phyloP scores from a whole-genome alignment of 1,140 invertebrate genomes.

The Zaprionus ornatus region DNA sequence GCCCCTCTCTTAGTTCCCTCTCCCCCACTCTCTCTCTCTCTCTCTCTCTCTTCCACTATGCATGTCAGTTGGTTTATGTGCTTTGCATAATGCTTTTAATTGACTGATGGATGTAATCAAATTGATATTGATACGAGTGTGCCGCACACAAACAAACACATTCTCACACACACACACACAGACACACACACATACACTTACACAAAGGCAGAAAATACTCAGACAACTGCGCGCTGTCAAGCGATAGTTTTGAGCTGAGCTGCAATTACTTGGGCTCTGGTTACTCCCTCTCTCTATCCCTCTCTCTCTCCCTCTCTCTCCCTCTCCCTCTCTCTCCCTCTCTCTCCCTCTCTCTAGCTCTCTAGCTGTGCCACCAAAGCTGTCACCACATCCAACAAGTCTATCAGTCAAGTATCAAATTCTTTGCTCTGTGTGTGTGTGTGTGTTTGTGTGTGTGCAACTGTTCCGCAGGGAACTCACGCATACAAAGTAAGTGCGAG shows the following conservation, averaged over 20 bases:
- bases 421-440: neutral
- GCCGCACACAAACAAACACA: neutral
- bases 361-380: slow-evolving; percentile 33
- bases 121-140: slow-evolving; percentile 41
- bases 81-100: slow-evolving; percentile 55
- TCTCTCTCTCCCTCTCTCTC: slow-evolving; percentile 7
- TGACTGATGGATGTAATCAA: slow-evolving; percentile 52
- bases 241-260: slow-evolving; percentile 31
- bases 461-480: slow-evolving; percentile 27
- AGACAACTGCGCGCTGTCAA: neutral
- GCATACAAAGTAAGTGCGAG: neutral
- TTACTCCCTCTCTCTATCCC: slow-evolving; percentile 23
- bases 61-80: slow-evolving; percentile 41
- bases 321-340: slow-evolving; percentile 6
- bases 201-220: neutral
- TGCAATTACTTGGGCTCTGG: slow-evolving; percentile 27
- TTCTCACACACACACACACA: too few relatives aligned
- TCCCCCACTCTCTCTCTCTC: neutral
- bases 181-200: neutral
- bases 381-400: slow-evolving; percentile 68
- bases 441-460: slow-evolving; percentile 10
- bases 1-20: neutral
- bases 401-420: slow-evolving; percentile 75
- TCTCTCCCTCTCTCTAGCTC: slow-evolving; percentile 7
- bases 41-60: neutral